Conservation (phyloP, 2,113 vertebrate species). For the Machaerirhynchus nigripectus region DNA sequence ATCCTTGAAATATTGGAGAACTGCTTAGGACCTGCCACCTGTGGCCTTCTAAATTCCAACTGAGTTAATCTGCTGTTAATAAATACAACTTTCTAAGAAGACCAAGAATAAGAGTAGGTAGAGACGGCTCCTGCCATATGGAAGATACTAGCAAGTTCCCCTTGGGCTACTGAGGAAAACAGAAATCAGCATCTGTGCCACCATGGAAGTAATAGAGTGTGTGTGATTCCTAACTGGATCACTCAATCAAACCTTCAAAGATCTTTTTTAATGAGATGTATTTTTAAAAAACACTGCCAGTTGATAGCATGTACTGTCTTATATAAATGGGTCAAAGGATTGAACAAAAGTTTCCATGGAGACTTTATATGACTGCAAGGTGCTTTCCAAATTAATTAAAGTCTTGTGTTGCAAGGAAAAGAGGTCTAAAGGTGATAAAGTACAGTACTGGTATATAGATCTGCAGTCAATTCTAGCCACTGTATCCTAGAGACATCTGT, state of each 20-base stretch:
- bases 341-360: conserved; percentile 4
- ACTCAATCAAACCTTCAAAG: not conserved
- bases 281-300: not conserved
- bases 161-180: not conserved
- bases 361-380: not conserved
- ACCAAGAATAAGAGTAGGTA: not conserved
- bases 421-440: not conserved
- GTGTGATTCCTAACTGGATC: not conserved
- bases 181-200: not conserved
- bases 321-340: not conserved
- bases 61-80: not conserved
- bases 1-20: not conserved
- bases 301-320: not conserved
- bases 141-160: not conserved
- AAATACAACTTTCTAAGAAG: not conserved
- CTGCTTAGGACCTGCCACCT: not conserved
- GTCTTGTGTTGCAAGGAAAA: not conserved
- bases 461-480: not conserved
- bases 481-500: not conserved
- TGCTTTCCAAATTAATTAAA: not conserved
- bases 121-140: not conserved
- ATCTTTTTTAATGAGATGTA: not conserved
- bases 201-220: not conserved
- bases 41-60: not conserved
- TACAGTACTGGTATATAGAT: not conserved